Evolutionary conservation across 2,888 invertebrate genomes (phyloP).

Genomic region (Erynnis tages): DNA sequence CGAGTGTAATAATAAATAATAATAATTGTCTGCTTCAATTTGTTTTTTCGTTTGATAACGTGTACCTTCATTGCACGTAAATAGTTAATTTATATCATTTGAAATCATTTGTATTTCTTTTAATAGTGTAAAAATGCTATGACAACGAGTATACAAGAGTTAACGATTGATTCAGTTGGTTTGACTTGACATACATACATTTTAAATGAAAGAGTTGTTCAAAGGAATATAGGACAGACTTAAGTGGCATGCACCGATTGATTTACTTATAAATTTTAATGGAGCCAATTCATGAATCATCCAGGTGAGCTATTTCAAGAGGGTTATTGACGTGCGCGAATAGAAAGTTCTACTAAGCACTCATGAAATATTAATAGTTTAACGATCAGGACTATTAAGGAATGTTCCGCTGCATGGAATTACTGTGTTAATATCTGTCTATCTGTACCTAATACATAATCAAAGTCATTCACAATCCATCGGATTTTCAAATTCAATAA

Average conservation of each 20-base stretch:
- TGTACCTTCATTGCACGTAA: too few species aligned
- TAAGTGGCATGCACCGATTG: constrained; percentile 17
- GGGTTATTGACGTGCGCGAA: constrained; percentile 35
- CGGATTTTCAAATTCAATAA: too few species aligned
- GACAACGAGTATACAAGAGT: too few species aligned
- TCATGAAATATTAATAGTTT: constrained; percentile 41
- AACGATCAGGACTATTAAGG: constrained; percentile 21
- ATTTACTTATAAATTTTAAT: constrained; percentile 47
- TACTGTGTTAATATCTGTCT: background rate
- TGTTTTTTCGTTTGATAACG: too few species aligned
- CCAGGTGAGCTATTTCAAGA: constrained; percentile 37
- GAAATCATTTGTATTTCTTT: too few species aligned
- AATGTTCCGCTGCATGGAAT: constrained; percentile 14
- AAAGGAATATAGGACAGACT: background rate
- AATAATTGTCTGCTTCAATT: too few species aligned
- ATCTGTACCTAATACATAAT: background rate
- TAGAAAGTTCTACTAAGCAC: constrained; percentile 46
- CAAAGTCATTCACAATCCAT: too few species aligned
- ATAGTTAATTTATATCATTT: too few species aligned
- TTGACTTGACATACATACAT: too few species aligned
- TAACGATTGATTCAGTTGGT: too few species aligned
- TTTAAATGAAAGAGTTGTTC: background rate
- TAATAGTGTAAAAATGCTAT: too few species aligned
- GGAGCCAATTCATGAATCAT: constrained; percentile 44
- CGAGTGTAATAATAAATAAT: too few species aligned